Base-by-base conservation (phyloP, 2,888 invertebrate species). In the Pandemis cinnamomeana region DNA sequence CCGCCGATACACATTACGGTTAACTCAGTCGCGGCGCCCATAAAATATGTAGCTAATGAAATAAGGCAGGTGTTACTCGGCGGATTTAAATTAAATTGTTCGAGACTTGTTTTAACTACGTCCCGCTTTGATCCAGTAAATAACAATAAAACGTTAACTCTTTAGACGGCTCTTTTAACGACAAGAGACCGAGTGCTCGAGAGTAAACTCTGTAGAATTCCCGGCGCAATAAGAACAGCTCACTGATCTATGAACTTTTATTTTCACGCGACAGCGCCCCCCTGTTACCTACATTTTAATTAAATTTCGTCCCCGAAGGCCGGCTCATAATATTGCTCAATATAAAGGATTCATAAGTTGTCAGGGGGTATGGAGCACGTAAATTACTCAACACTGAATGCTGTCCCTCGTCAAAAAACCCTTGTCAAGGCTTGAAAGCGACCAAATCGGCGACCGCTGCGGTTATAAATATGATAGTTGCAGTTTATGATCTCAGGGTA, bases 351-450 rank as follows among this genome's bases (percentile, higher is more conserved):
- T 80, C 80, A 85, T 80, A 80, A 83, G 80, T 78, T 81, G 81
- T 80, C 77, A 78, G 82, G 78, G 83, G 84, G 82, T 84, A 84
- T 82, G 80, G 81, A 78, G 81, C 71, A 80, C 81, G 82, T 86
- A 87, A 87, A 87, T 90, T 83, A 86, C 84, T 87, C 81, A 83
- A 82, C 85, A 83, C 81, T 83, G 79, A 80, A 82, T 82, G 85
- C 83, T 82, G 80, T 80, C 88, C 87, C 84, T 85, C 84, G 86
- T 91, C 87, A 87, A 86, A 83, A 67, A 83, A 89, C 91, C 91
- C 90, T 90, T 84, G 86, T 91, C 91, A 89, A 80, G 78, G 81
- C 83, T 86, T 82, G 85, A 86, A 85, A 84, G 84, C 83, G 80
- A 83, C 82, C 82, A 83, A 85, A 86, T 83, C 83, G 80, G 81